Evolutionary conservation across 1,140 invertebrate species (phyloP), one percentile per base, ranked within the genome.

Genomic region (Diorhabda elongata): DNA sequence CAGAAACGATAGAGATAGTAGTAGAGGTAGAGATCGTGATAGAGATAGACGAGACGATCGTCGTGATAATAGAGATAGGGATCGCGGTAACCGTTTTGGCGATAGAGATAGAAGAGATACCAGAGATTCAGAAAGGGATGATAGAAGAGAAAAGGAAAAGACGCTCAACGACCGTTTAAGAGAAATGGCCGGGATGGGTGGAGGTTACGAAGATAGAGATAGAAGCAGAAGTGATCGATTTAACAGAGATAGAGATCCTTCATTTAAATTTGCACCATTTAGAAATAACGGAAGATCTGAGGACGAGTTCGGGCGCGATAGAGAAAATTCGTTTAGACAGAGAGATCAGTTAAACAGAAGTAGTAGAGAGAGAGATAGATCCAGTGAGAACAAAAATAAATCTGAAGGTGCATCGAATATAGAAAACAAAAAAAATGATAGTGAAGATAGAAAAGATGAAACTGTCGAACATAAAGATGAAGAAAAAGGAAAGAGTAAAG

Each of bases 161-260:
- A 76, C 73, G 5, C 61, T 81, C 7, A 79, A 77, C 67, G 79
- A 80, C 47, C 61, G 80, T 43, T 70, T 80, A 57, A 71, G 77
- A 56, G 77, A 81, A 69, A 80, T 80, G 80, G 79, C 80, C 4
- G 74, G 72, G 58, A 71, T 70, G 58, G 62, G 63, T 44, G 65
- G 68, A 5, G n/a, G 44, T 3, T 11, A 7, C 6, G 11, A 42
- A 3, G 9, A 42, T 4, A 44, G 47, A 26, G 9, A 44, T 9
- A 58, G 52, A 57, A 44, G 64, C 41, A 70, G 8, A 11, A 60
- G 58, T 5, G 67, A 69, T 8, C 26, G 69, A 44, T 64, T 63
- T 6, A 44, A 44, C 44, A 44, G 65, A 52, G 57, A 59, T 44
- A 59, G 57, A 43, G 59, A 61, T 7, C 59, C 6, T 8, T 6